These are phyloP conservation scores for Orthonyx spaldingii DNA, from an alignment of 2,113 vertebrate genomes.

Conservation along the genomic window DNA sequence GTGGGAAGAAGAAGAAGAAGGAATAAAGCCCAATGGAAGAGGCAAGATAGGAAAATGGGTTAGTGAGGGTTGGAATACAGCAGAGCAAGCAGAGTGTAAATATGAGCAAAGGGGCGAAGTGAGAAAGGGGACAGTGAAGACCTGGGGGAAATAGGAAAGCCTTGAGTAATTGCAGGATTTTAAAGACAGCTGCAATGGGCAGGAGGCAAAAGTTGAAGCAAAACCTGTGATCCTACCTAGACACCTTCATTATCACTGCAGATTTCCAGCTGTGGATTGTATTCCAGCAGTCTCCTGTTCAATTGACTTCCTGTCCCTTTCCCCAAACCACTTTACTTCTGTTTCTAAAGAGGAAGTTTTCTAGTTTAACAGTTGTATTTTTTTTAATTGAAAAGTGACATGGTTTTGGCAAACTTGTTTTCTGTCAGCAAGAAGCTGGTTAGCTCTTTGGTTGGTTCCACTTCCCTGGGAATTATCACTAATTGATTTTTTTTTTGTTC, in stretches of 20 bases:
- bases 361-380: background rate
- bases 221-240: background rate
- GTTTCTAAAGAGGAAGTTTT: conserved; percentile 10
- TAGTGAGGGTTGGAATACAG: background rate
- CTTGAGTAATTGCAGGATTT: conserved; percentile 3
- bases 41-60: background rate
- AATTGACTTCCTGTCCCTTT: conserved; percentile 35
- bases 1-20: background rate
- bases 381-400: conserved; percentile 49
- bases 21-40: background rate
- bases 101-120: background rate
- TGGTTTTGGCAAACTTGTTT: conserved; percentile 36
- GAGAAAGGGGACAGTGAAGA: background rate
- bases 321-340: conserved; percentile 2
- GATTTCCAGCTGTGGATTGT: background rate
- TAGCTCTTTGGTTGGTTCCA: conserved; percentile 21
- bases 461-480: conserved; percentile 8
- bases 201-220: conserved; percentile 23
- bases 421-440: conserved; percentile 14
- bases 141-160: conserved; percentile 1
- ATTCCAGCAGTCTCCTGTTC: background rate
- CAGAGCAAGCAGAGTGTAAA: background rate
- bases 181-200: background rate
- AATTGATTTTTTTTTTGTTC: background rate
- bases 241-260: background rate